Conservation (phyloP, 2,888 invertebrate species). For the Melangyna quadrimaculata region DNA sequence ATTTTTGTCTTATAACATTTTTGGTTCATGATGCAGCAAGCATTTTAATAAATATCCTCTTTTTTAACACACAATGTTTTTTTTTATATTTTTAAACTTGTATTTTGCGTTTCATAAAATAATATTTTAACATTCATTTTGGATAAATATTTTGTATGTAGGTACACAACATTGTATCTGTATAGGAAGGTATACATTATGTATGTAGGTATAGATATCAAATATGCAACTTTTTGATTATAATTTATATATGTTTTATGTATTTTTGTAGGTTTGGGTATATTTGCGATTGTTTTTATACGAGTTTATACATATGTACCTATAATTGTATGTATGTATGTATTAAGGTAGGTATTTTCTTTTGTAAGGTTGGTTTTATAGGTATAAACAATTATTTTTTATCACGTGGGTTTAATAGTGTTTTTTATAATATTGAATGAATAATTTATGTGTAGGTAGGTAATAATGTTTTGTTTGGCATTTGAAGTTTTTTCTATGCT, state of each 20-base stretch:
- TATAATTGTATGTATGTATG: background rate
- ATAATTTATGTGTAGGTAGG: background rate
- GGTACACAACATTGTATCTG: constrained; percentile 47
- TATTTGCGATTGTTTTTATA: constrained; percentile 59
- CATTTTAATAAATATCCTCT: constrained; percentile 30
- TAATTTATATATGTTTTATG: constrained; percentile 5
- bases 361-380: constrained; percentile 48
- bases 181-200: constrained; percentile 13
- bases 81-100: background rate
- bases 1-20: background rate
- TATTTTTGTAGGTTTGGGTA: constrained; percentile 7
- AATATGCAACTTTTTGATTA: constrained; percentile 39
- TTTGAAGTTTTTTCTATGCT: background rate
- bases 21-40: constrained; percentile 38
- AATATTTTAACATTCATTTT: constrained; percentile 40
- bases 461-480: background rate
- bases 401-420: constrained; percentile 63
- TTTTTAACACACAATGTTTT: constrained; percentile 13
- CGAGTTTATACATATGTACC: constrained; percentile 43
- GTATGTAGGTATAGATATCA: constrained; percentile 3
- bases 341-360: constrained; percentile 30
- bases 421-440: background rate
- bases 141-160: constrained; percentile 33
- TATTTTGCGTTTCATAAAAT: constrained; percentile 34
- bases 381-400: constrained; percentile 32